Conservation (phyloP, 37 sponge, comb jelly and placozoan genomes). For the Spongilla lacustris region DNA sequence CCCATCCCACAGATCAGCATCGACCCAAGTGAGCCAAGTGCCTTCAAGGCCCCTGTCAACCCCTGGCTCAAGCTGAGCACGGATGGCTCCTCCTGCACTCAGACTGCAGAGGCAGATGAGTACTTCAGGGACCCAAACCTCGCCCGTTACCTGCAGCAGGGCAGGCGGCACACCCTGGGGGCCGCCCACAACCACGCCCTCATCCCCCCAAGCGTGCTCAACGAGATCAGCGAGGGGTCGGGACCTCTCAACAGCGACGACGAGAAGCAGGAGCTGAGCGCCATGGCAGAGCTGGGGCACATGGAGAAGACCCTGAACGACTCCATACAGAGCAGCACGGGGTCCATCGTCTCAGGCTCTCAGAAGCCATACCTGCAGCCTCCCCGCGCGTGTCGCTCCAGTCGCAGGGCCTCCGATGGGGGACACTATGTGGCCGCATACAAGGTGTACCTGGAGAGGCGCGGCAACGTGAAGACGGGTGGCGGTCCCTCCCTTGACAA, state of each 20-base stretch:
- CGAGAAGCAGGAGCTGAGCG: not conserved
- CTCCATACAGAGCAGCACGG: constrained; percentile 34
- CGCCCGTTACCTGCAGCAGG: constrained; percentile 59
- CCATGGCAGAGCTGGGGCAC: not conserved
- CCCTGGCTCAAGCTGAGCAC: constrained; percentile 21
- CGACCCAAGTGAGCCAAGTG: not conserved
- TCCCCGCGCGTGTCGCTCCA: constrained; percentile 3
- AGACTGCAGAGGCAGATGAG: not conserved
- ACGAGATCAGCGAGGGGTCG: constrained; percentile 46
- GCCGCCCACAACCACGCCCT: constrained; percentile 53
- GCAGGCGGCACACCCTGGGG: constrained; percentile 74
- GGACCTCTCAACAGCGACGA: constrained; percentile 6
- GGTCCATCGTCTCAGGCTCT: not conserved
- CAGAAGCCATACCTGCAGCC: constrained; percentile 16
- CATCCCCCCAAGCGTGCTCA: constrained; percentile 5
- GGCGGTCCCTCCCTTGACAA: constrained; percentile 10
- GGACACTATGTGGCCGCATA: constrained; percentile 48
- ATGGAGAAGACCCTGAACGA: not conserved
- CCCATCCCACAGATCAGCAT: constrained; percentile 52
- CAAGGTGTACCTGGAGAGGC: constrained; percentile 37
- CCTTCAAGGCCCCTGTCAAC: not conserved
- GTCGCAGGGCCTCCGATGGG: constrained; percentile 58
- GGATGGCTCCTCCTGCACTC: not conserved
- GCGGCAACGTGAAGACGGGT: constrained; percentile 21
- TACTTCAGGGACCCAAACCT: constrained; percentile 60